Evolutionary conservation across 2,113 vertebrate species (phyloP).

Genomic region (Dasyprocta punctata): DNA sequence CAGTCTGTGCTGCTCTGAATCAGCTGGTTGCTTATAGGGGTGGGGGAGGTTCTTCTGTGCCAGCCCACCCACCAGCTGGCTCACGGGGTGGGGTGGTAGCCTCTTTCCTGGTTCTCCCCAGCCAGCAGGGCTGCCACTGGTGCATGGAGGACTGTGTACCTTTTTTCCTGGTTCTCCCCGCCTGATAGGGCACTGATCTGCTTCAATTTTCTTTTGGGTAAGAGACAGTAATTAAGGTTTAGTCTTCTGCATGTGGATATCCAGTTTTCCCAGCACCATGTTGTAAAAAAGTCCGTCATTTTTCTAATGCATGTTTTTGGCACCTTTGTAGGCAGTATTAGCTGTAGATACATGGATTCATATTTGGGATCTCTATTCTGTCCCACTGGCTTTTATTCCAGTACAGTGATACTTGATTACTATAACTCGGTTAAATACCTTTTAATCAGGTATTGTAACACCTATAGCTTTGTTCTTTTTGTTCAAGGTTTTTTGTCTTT

Average conservation of each 20-base stretch:
- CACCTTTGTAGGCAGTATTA: background rate
- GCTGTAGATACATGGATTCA: background rate
- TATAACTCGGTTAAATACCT: background rate
- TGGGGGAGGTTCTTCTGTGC: no score
- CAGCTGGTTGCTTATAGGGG: no score
- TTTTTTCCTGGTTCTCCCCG: no score
- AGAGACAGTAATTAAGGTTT: background rate
- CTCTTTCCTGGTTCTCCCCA: no score
- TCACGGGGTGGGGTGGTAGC: no score
- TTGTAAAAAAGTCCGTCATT: background rate
- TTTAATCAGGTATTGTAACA: background rate
- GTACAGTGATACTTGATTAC: background rate
- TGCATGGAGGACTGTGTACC: no score
- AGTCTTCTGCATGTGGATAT: background rate
- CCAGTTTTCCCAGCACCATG: background rate
- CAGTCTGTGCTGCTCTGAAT: no score
- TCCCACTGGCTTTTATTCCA: background rate
- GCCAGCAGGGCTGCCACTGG: no score
- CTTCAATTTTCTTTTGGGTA: background rate
- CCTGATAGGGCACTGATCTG: no score
- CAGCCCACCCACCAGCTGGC: no score
- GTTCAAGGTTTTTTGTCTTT: background rate
- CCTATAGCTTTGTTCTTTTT: background rate
- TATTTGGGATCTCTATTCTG: background rate
- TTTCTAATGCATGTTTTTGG: background rate